phyloP scores from a whole-genome alignment of 2,888 invertebrate genomes.

The Xestia xanthographa region DNA sequence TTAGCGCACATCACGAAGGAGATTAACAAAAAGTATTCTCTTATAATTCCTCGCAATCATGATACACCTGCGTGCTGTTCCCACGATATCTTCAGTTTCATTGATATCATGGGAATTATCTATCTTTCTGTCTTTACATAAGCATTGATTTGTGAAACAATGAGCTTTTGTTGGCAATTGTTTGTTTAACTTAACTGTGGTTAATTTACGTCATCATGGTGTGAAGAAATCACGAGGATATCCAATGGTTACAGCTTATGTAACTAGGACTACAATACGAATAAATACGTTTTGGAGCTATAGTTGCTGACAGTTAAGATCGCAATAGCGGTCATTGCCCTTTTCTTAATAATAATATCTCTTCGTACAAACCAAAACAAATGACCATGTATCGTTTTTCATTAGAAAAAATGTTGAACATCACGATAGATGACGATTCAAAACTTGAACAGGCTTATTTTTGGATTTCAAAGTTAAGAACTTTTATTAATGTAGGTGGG shows the following conservation, averaged over 20 bases:
- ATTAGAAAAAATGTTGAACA: too few species aligned
- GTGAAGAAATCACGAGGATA: neutral
- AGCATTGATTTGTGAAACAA: conserved; percentile 62
- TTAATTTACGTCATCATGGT: conserved; percentile 1
- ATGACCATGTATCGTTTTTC: too few species aligned
- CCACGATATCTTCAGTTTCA: conserved; percentile 80
- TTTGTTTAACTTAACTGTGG: conserved; percentile 14
- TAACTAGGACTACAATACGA: neutral
- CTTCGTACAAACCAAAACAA: too few species aligned
- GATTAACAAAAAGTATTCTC: conserved; percentile 72
- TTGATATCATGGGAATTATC: conserved; percentile 81
- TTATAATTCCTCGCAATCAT: conserved; percentile 72
- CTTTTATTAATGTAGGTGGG: too few species aligned
- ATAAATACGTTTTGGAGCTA: neutral
- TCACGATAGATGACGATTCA: too few species aligned
- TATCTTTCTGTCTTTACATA: conserved; percentile 70
- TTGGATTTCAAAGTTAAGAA: too few species aligned
- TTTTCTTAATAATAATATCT: too few species aligned
- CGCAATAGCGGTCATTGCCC: too few species aligned
- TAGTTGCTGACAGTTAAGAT: too few species aligned
- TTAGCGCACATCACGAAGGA: conserved; percentile 50
- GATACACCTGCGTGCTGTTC: conserved; percentile 82
- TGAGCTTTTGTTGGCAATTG: conserved; percentile 35
- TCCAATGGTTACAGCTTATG: neutral
- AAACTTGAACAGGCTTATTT: too few species aligned